Evolutionary conservation across 2,888 invertebrate species (phyloP).

Genomic region (Xanthia togata): DNA sequence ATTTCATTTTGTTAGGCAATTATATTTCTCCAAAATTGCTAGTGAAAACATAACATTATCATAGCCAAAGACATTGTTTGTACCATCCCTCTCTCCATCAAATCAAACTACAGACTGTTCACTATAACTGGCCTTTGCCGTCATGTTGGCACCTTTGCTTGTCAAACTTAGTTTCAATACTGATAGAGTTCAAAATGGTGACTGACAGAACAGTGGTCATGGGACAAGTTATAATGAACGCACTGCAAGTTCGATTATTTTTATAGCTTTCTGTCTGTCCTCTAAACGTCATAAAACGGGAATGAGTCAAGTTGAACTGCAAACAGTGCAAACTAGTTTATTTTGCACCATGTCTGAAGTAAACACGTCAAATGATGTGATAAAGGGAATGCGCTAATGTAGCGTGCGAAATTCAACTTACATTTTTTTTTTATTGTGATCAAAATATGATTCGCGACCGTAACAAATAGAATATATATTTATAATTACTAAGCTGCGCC

Average conservation of each 20-base stretch:
- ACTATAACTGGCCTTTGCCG: too few species aligned
- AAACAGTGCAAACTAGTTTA: not conserved
- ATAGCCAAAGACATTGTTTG: too few species aligned
- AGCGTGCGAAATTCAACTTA: not conserved
- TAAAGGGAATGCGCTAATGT: not conserved
- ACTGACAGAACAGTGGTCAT: too few species aligned
- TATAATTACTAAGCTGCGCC: too few species aligned
- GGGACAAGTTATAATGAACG: too few species aligned
- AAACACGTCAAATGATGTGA: constrained; percentile 7
- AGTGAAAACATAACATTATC: too few species aligned
- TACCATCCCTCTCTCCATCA: too few species aligned
- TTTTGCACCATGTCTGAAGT: not conserved
- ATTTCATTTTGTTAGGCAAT: not conserved
- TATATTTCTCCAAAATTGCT: not conserved
- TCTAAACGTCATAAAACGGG: constrained; percentile 11
- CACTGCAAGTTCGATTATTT: constrained; percentile 12
- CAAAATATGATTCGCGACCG: not conserved
- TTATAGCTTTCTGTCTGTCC: constrained; percentile 19
- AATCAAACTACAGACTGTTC: too few species aligned
- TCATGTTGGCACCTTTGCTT: too few species aligned
- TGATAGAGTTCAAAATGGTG: too few species aligned
- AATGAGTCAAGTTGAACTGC: not conserved
- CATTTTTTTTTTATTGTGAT: not conserved
- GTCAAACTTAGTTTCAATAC: too few species aligned
- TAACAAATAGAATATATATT: too few species aligned